Base-by-base conservation (phyloP, 2,888 invertebrate genomes). In the Himalopsyche anomala region DNA sequence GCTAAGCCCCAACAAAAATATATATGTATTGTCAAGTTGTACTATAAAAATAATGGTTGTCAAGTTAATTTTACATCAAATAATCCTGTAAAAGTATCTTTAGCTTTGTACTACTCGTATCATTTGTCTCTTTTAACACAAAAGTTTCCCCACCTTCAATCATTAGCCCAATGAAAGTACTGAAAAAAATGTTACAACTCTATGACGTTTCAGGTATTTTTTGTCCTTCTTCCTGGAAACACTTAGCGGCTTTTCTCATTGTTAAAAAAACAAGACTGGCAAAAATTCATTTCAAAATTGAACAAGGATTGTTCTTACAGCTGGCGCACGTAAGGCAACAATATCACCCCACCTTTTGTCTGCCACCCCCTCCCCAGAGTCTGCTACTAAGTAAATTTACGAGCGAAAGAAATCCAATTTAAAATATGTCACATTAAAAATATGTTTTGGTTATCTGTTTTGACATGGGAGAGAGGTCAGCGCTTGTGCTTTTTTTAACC, bases 381-480 rank as follows among this genome's bases (percentile, higher is more conserved):
- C 62, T 62, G 19, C 62, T 62, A 15, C 62, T 62, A 81, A 84
- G 51, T 82, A 82, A 84, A 86, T 84, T 86, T 84, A 81, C 74
- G 84, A 62, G 81, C 74, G 56, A 82, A 86, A 84, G 82, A 86
- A 86, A 86, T 86, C 86, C 84, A 86, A 86, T 86, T 86, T 86
- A 86, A 86, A 86, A 86, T 81, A 86, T 80, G 86, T 86, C 86
- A 83, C 86, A 84, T 80, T 82, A 62, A 84, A 84, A 84, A 84
- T 62, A 69, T 81, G 81, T 84, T 74, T 19, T 40, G 80, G 81
- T 84, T 84, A 84, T 80, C 84, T 74, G 84, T 40, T 79, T 42
- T 80, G 40, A 56, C 38, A 42, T 19, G 56, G 69, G 19, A 42
- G 69, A 83, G 56, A 42, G 28, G 82, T 56, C 80, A 51, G 36